Evolutionary conservation across 2,797 vertebrate species (phyloP), one percentile per base, ranked within the genome.

Genomic region (Carapus acus): DNA sequence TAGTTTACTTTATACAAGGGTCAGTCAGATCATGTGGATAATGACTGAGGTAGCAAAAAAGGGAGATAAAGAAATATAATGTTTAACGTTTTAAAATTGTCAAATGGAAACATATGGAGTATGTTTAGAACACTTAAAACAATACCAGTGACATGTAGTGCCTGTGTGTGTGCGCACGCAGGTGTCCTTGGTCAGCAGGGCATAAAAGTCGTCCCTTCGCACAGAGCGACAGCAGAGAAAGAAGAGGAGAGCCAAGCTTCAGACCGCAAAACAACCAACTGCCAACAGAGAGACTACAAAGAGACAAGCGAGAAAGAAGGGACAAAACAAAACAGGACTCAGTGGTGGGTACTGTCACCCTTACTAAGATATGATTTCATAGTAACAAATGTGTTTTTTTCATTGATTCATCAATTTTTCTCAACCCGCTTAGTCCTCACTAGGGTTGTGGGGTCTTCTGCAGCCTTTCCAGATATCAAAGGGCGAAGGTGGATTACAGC

Each of bases 161-260:
- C 50, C 58, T 49, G 58, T 44, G 62, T 15, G 56, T 48, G 62
- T 13, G 36, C 33, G 44, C 20, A 44, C 39, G 46, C 20, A 40
- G 23, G 57, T 48, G 71, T 60, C 71, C 65, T 71, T 79, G 71
- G 55, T 49, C 13, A 31, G 15, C 43, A 55, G 49, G 27, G 21
- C 79, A 79, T 78, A 81, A 79, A 69, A 64, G 45, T 68, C 11
- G 6, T 7, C 2, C 0, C 0, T 29, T 46, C 1, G 6, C 20
- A 17, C 13, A 15, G 12, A 62, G 19, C 9, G 0, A 53, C 69
- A 69, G 43, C 60, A 49, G 20, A 52, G 48, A 31, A 49, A 36
- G 21, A 58, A 23, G 20, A 6, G 20, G 22, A 55, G 20, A 56
- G 42, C 12, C 14, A 34, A 67, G 24, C 19, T 15, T 43, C 44